A percentile compares a stretch with the other conserved stretches of the same genome.
These are phyloP conservation scores for human DNA, from an alignment of 2,113 vertebrate genomes.

Conservation along the genomic window DNA sequence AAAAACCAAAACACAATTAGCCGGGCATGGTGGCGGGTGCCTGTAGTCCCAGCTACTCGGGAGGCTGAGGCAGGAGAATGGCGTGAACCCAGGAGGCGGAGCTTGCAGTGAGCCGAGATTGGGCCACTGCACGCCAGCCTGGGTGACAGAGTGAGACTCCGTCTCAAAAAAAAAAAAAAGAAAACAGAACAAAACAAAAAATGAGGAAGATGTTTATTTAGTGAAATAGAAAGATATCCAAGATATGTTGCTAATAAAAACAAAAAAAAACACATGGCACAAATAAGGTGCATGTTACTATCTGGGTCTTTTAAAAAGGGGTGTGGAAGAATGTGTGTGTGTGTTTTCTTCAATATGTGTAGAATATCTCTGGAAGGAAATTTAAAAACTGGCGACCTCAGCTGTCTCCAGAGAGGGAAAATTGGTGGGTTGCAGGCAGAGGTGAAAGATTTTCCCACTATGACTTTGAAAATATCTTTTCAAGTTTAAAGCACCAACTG, in stretches of 20 bases:
- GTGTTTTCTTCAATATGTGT: not conserved
- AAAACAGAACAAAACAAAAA: not conserved
- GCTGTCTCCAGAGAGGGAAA: not conserved
- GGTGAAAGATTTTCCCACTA: not conserved
- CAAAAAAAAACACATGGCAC: not conserved
- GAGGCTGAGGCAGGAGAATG: too few relatives aligned
- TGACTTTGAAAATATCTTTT: slow-evolving; percentile 2
- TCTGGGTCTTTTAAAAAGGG: not conserved
- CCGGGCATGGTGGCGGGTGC: too few relatives aligned
- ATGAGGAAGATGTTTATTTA: not conserved
- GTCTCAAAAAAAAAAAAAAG: too few relatives aligned
- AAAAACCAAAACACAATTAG: too few relatives aligned
- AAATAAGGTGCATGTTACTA: not conserved
- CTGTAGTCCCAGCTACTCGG: too few relatives aligned
- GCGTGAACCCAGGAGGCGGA: too few relatives aligned
- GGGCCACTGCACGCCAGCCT: too few relatives aligned
- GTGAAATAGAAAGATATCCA: not conserved
- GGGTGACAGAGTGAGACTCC: too few relatives aligned
- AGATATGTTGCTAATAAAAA: not conserved
- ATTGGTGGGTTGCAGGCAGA: not conserved
- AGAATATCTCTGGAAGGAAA: not conserved
- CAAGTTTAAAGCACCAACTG: not conserved
- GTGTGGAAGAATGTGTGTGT: not conserved
- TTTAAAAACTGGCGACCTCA: not conserved
- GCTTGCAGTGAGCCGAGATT: too few relatives aligned